phyloP scores from a whole-genome alignment of 2,888 invertebrate species.

The Hipparchia sbordonii region DNA sequence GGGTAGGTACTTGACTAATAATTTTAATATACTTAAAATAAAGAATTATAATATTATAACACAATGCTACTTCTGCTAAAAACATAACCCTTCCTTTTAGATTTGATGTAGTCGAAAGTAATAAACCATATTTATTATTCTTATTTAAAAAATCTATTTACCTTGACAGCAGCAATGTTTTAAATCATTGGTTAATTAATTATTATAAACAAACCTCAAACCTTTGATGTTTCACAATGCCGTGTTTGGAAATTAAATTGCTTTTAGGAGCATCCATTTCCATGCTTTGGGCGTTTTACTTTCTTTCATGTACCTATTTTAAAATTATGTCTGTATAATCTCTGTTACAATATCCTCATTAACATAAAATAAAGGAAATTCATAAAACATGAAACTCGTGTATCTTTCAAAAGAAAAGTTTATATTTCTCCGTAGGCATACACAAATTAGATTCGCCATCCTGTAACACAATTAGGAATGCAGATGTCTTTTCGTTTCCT shows the following conservation, averaged over 20 bases:
- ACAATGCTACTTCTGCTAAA: no score
- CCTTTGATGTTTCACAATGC: background rate
- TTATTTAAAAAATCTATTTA: no score
- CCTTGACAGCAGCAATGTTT: background rate
- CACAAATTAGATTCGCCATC: constrained; percentile 43
- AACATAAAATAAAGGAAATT: constrained; percentile 16
- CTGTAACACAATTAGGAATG: constrained; percentile 39
- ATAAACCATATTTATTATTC: no score
- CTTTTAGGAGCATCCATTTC: background rate
- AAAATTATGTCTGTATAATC: constrained; percentile 6
- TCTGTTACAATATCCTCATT: background rate
- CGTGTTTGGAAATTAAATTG: background rate
- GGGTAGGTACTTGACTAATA: no score
- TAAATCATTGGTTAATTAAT: background rate
- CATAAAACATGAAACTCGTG: constrained; percentile 27
- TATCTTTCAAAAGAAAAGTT: constrained; percentile 37
- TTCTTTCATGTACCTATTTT: constrained; percentile 5
- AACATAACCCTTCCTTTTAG: no score
- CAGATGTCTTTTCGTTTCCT: constrained; percentile 36
- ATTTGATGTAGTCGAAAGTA: no score
- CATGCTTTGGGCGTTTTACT: background rate
- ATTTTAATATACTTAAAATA: no score
- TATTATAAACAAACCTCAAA: background rate
- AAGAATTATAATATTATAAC: no score
- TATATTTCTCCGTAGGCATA: constrained; percentile 37